Conservation (phyloP, 2,113 vertebrate species). For the Fulica atra region DNA sequence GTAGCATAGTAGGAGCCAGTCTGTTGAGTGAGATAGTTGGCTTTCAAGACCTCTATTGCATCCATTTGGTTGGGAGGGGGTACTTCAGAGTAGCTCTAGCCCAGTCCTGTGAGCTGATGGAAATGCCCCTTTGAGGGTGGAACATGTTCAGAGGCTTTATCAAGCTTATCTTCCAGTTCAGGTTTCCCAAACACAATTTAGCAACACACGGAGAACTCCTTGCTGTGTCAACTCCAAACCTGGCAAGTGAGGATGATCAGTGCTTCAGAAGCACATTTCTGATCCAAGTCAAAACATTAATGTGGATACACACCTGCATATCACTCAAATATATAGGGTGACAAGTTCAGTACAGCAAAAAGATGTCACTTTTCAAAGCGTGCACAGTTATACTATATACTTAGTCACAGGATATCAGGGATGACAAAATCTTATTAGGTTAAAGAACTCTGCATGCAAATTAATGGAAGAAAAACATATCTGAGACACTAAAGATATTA, state of each 20-base stretch:
- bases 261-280: neutral
- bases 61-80: neutral
- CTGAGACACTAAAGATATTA: neutral
- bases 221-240: accelerated
- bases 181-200: neutral
- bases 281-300: neutral
- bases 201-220: neutral
- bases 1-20: neutral
- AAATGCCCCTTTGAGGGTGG: neutral
- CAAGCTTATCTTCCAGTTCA: neutral
- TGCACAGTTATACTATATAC: neutral
- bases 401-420: neutral
- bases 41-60: neutral
- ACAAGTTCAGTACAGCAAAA: neutral
- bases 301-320: neutral
- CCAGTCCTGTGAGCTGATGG: neutral
- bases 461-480: neutral
- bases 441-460: neutral
- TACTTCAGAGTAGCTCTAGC: neutral
- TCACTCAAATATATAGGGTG: neutral
- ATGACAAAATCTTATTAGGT: neutral
- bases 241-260: neutral
- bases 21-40: neutral
- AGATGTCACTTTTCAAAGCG: neutral
- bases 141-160: accelerated